Evolutionary conservation across 2,797 vertebrate genomes (phyloP).

Genomic region (Chaenodraco wilsoni): DNA sequence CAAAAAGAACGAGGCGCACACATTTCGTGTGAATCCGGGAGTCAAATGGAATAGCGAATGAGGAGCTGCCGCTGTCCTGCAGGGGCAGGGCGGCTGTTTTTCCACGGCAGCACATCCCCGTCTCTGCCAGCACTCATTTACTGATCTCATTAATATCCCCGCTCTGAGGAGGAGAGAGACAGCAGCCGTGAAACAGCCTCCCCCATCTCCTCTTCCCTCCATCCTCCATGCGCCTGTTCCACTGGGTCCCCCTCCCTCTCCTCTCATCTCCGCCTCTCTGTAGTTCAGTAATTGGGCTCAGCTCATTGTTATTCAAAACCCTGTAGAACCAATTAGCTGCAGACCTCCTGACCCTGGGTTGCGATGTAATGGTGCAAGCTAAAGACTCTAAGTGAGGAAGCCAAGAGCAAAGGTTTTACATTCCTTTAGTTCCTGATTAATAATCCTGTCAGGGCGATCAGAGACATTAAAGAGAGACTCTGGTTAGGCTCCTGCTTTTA

Average conservation of each 20-base stretch:
- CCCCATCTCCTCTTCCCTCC: constrained; percentile 55
- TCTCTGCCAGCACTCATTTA: constrained; percentile 87
- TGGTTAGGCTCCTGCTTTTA: constrained; percentile 82
- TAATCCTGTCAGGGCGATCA: constrained; percentile 95
- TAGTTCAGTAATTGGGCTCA: constrained; percentile 86
- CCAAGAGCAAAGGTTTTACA: constrained; percentile 90
- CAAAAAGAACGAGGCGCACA: constrained; percentile 74
- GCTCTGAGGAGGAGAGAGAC: constrained; percentile 76
- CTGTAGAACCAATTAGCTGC: constrained; percentile 89
- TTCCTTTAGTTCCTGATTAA: constrained; percentile 95
- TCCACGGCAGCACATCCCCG: constrained; percentile 81
- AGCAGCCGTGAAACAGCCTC: constrained; percentile 70
- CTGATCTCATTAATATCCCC: constrained; percentile 86
- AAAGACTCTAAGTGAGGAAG: constrained; percentile 84
- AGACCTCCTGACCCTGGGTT: constrained; percentile 84
- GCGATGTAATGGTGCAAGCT: constrained; percentile 83
- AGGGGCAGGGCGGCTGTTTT: constrained; percentile 78
- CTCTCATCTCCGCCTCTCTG: constrained; percentile 75
- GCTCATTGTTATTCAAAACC: constrained; percentile 86
- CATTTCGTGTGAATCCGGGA: constrained; percentile 78
- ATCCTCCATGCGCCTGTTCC: constrained; percentile 71
- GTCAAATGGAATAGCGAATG: constrained; percentile 90
- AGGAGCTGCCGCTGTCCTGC: constrained; percentile 77
- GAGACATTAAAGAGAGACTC: constrained; percentile 93
- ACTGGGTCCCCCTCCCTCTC: constrained; percentile 66